Evolutionary conservation across 1,140 invertebrate species (phyloP).

Genomic region (fruit fly (Drosophila melanogaster)): DNA sequence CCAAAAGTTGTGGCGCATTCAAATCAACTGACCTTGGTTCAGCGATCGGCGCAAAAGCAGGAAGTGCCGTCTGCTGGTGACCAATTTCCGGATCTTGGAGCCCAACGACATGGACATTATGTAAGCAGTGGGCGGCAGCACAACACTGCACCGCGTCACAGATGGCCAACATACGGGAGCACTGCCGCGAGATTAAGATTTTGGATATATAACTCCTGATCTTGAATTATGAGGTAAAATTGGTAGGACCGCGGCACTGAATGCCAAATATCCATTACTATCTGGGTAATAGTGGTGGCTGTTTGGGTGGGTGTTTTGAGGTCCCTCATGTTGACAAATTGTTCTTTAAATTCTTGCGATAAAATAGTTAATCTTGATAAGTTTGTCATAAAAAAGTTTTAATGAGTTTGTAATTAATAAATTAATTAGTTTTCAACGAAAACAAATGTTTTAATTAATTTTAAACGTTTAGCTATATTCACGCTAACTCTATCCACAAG

Average conservation of each 20-base stretch:
- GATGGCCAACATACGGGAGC: conserved; percentile 36
- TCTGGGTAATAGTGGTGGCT: background rate
- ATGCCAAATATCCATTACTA: background rate
- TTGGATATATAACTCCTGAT: conserved; percentile 48
- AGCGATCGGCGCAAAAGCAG: conserved; percentile 28
- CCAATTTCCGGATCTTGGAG: conserved; percentile 20
- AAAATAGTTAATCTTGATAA: too few relatives aligned
- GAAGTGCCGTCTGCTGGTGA: conserved; percentile 10
- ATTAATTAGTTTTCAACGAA: too few relatives aligned
- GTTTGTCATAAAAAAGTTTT: too few relatives aligned
- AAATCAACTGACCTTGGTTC: conserved; percentile 43
- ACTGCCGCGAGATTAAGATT: conserved; percentile 21
- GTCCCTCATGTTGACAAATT: background rate
- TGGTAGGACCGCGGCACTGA: conserved; percentile 2
- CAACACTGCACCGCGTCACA: conserved; percentile 34
- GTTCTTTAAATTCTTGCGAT: background rate
- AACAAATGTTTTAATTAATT: too few relatives aligned
- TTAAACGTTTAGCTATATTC: too few relatives aligned
- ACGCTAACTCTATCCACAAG: too few relatives aligned
- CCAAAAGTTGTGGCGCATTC: background rate
- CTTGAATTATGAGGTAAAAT: conserved; percentile 36
- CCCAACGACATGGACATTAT: conserved; percentile 54
- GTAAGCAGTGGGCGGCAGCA: conserved; percentile 42
- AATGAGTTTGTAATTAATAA: too few relatives aligned
- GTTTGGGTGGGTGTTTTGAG: background rate